These are phyloP conservation scores for Scaptomyza parva DNA, from an alignment of 2,888 invertebrate species.

Conservation along the genomic window DNA sequence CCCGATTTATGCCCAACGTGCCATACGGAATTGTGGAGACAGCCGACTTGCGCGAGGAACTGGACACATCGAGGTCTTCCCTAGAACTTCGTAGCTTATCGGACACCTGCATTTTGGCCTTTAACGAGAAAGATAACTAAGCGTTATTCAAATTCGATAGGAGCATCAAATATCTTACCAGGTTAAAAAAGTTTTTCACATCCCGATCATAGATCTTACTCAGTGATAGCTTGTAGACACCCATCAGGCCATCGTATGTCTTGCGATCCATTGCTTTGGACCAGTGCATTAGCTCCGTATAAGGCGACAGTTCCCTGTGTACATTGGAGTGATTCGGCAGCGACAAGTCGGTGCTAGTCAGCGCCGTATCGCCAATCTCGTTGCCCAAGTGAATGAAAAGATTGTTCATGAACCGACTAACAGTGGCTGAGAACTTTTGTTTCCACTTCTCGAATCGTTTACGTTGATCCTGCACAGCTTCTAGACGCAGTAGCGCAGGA, in stretches of 20 bases:
- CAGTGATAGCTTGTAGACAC: constrained; percentile 93
- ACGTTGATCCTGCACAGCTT: constrained; percentile 92
- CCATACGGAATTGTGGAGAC: constrained; percentile 83
- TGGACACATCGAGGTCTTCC: constrained; percentile 84
- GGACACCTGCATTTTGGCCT: constrained; percentile 83
- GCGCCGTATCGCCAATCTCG: constrained; percentile 88
- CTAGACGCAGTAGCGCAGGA: constrained; percentile 88
- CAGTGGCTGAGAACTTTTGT: constrained; percentile 91
- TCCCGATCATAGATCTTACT: constrained; percentile 95
- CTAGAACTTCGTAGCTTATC: constrained; percentile 83
- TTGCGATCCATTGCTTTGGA: constrained; percentile 93
- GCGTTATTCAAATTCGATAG: neutral
- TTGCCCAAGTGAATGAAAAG: constrained; percentile 96
- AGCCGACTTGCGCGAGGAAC: constrained; percentile 84
- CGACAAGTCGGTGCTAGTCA: constrained; percentile 86
- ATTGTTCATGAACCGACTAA: constrained; percentile 96
- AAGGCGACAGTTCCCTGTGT: constrained; percentile 94
- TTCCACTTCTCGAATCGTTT: constrained; percentile 91
- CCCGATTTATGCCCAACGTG: constrained; percentile 87
- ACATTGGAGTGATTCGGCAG: constrained; percentile 92
- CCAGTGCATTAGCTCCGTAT: constrained; percentile 96
- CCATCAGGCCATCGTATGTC: constrained; percentile 92
- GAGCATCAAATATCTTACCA: constrained; percentile 57
- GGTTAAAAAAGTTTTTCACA: constrained; percentile 85
- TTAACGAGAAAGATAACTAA: neutral